These are phyloP conservation scores for Drosophila anomelani DNA, from an alignment of 2,888 invertebrate genomes.

Conservation along the genomic window DNA sequence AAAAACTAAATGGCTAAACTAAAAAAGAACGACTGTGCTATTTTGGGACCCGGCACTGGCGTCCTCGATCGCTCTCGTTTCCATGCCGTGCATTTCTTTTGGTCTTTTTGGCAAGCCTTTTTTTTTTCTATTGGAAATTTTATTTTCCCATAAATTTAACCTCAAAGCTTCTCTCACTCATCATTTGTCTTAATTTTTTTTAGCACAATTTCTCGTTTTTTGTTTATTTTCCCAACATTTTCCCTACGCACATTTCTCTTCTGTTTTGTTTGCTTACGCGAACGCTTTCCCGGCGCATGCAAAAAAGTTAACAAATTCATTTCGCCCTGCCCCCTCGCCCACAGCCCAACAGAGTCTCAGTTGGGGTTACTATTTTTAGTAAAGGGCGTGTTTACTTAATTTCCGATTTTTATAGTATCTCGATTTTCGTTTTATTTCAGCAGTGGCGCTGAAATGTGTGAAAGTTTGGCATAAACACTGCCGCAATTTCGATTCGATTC, in stretches of 20 bases:
- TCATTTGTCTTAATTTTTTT: constrained; percentile 75
- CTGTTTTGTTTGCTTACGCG: constrained; percentile 63
- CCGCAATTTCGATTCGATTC: constrained; percentile 35
- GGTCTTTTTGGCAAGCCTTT: constrained; percentile 37
- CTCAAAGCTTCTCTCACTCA: constrained; percentile 75
- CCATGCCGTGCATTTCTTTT: constrained; percentile 47
- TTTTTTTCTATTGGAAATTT: constrained; percentile 65
- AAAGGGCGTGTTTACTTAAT: constrained; percentile 74
- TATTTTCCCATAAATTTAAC: constrained; percentile 74
- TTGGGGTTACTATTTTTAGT: constrained; percentile 65
- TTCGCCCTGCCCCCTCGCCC: constrained; percentile 5
- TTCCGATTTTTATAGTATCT: constrained; percentile 61
- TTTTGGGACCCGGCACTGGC: constrained; percentile 54
- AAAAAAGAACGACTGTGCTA: constrained; percentile 62
- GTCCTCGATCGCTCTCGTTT: constrained; percentile 62
- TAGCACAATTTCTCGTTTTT: constrained; percentile 46
- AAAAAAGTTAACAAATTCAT: constrained; percentile 61
- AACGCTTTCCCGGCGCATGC: constrained; percentile 37
- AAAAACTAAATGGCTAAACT: constrained; percentile 47
- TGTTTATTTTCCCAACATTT: constrained; percentile 73
- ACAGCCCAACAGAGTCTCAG: constrained; percentile 12
- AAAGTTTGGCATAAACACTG: constrained; percentile 68
- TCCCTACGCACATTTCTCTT: constrained; percentile 48
- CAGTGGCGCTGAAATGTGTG: constrained; percentile 52
- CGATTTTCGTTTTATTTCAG: constrained; percentile 36